These are phyloP conservation scores for Paramormyrops hopkinsi DNA, from an alignment of 2,797 vertebrate genomes.

Conservation along the genomic window DNA sequence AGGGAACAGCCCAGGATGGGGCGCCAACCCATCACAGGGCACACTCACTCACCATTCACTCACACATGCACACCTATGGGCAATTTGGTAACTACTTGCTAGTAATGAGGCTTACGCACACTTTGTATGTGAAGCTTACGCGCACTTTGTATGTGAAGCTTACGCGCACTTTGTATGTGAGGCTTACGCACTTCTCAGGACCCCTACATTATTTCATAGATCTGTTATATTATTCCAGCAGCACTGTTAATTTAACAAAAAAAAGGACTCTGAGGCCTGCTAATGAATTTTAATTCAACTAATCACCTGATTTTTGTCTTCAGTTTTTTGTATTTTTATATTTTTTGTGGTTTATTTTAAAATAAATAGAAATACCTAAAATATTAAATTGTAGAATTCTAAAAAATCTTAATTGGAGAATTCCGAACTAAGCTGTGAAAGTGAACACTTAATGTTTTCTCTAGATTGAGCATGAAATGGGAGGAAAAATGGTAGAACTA, in stretches of 20 bases:
- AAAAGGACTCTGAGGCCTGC: background rate
- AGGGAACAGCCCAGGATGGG: too few relatives aligned
- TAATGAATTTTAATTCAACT: background rate
- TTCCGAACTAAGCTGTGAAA: background rate
- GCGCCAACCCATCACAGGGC: too few relatives aligned
- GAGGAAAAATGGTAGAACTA: accelerated
- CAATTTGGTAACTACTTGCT: too few relatives aligned
- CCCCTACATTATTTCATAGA: background rate
- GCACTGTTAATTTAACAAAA: background rate
- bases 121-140: too few relatives aligned
- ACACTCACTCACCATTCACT: too few relatives aligned
- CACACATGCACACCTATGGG: too few relatives aligned
- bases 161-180: background rate
- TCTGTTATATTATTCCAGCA: background rate
- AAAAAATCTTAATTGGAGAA: background rate
- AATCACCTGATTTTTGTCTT: background rate
- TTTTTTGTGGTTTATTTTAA: background rate
- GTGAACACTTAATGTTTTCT: background rate
- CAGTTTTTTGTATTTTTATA: background rate
- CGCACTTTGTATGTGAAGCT: too few relatives aligned
- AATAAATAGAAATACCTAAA: background rate
- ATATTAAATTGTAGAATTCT: background rate
- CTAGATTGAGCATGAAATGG: constrained; percentile 19
- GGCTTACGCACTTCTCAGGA: background rate
- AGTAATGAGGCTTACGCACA: too few relatives aligned